phyloP scores from a whole-genome alignment of 2,888 invertebrate genomes.

The Gastracanthus pulcherrimus region DNA sequence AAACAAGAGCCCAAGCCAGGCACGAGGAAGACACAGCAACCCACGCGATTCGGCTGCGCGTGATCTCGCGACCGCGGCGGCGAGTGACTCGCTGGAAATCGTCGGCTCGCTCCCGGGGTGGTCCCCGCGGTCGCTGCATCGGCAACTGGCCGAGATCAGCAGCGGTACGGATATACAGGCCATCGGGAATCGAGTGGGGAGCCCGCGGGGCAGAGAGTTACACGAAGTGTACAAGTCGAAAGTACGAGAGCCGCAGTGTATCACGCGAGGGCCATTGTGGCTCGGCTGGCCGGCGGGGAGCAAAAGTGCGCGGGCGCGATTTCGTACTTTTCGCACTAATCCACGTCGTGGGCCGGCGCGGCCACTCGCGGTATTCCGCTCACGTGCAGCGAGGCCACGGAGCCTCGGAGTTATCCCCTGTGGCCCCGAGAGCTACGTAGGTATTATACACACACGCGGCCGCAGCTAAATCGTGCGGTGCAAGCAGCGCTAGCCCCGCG shows the following conservation, averaged over 20 bases:
- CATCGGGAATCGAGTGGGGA: too few species aligned
- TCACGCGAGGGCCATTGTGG: constrained; percentile 35
- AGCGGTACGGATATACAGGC: not conserved
- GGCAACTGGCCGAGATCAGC: not conserved
- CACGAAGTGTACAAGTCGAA: constrained; percentile 1
- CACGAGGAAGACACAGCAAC: constrained; percentile 11
- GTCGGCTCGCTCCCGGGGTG: not conserved
- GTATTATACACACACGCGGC: constrained; percentile 40
- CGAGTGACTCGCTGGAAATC: constrained; percentile 39
- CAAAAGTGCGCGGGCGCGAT: not conserved
- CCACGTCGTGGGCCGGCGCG: constrained; percentile 58
- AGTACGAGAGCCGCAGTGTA: constrained; percentile 28
- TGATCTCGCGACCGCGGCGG: not conserved
- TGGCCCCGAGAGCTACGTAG: too few species aligned
- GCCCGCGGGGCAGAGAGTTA: too few species aligned
- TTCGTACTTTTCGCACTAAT: constrained; percentile 55
- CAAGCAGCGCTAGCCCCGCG: too few species aligned
- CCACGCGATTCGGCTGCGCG: constrained; percentile 3
- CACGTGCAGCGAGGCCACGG: constrained; percentile 62
- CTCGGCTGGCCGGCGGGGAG: not conserved
- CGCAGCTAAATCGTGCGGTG: constrained; percentile 44
- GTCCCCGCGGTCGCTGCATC: not conserved
- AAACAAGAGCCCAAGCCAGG: constrained; percentile 14
- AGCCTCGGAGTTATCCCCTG: constrained; percentile 59
- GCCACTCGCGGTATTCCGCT: constrained; percentile 60